Evolutionary conservation across 2,113 vertebrate species (phyloP).

Genomic region (Anser brachyrhynchus): DNA sequence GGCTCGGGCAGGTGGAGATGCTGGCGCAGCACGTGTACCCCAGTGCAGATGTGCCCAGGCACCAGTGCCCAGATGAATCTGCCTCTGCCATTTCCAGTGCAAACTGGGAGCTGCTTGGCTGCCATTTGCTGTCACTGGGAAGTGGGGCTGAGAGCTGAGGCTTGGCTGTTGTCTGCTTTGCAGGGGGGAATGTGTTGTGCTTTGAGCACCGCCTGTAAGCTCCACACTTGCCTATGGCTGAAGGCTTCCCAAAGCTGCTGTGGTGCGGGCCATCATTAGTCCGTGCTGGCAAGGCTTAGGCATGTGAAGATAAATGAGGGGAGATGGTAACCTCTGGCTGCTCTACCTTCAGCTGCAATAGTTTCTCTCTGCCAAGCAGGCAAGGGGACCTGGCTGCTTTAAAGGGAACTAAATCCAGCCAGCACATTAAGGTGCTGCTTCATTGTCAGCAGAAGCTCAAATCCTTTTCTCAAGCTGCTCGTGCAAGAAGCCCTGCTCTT

Average conservation of each 20-base stretch:
- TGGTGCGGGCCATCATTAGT: rapidly evolving
- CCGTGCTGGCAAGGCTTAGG: rapidly evolving
- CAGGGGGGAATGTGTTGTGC: neutral
- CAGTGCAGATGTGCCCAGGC: neutral
- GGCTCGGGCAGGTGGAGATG: neutral
- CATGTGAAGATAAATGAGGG: neutral
- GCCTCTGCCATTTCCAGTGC: neutral
- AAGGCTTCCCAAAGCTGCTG: neutral
- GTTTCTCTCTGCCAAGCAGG: neutral
- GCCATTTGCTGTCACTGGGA: rapidly evolving
- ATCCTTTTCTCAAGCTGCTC: neutral
- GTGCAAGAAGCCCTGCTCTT: neutral
- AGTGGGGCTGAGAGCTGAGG: neutral
- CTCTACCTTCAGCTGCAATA: neutral
- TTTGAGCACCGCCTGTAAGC: neutral
- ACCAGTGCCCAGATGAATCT: rapidly evolving
- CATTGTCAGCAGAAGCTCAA: neutral
- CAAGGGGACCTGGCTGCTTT: neutral
- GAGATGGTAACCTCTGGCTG: neutral
- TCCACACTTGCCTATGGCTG: neutral
- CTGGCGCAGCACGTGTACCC: neutral
- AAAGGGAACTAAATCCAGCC: neutral
- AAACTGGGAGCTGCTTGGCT: neutral
- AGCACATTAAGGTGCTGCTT: neutral
- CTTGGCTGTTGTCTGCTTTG: neutral